Evolutionary conservation across 2,888 invertebrate species (phyloP), one percentile per base, ranked within the genome.

Genomic region (Eupithecia vulgata): DNA sequence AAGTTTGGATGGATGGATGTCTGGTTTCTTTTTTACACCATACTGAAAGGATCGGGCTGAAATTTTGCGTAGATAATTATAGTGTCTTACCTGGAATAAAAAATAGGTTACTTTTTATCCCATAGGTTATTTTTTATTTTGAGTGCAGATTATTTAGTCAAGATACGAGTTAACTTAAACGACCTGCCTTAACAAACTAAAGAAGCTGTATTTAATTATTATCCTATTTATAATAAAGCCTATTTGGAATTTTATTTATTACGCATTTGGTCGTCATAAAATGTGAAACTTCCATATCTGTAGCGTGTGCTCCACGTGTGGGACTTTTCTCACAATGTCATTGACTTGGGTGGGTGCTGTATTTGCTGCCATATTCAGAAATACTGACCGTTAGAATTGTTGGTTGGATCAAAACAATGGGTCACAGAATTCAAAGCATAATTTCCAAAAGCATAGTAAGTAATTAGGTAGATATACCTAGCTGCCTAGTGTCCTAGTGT

Each of bases 361-460:
- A 64, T 68, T 37, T 59, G 79, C 79, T 75, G 57, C 57, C 57
- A 12, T 83, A 85, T 81, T 64, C 62, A 82, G 82, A 80, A 72
- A 81, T 76, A 77, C 77, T 67, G 35, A 81, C 81, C 76, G 76
- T 78, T 74, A 79, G 65, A 79, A 61, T 79, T 81, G 76, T 81
- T 79, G 78, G 71, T 69, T 72, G 62, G 71, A 68, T 67, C 68
- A 75, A 68, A 81, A 82, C 80, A 83, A 84, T 81, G 77, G 5
- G 12, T 35, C 10, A 64, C n/a, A 37, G n/a, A 64, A 35, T 5
- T 30, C 8, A 61, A 17, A 61, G 8, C 17, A 13, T 13, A 57
- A 57, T 57, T 57, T 57, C 1, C 5, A 12, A 52, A 30, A 48
- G 0, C 2, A n/a, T 6, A 40, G 5, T 37, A 37, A 12, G 12